Evolutionary conservation across 1,140 invertebrate species (phyloP), one percentile per base, ranked within the genome.

Genomic region (Papilio machaon): DNA sequence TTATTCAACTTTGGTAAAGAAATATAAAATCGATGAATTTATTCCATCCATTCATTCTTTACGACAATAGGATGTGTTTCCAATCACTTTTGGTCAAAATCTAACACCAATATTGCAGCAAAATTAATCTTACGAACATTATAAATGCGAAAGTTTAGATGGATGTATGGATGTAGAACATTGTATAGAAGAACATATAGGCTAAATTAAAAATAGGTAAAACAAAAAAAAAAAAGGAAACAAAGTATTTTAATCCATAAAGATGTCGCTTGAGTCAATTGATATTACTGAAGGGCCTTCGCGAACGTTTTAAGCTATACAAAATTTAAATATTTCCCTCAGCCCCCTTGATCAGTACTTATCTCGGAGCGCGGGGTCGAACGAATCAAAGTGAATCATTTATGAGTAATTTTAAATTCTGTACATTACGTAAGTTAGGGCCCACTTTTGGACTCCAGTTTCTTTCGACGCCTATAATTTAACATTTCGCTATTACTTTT

Each of bases 391-490:
- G 73, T 80, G 79, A 82, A 82, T 80, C 43, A 77, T 82, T 82
- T 82, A 82, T 82, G 78, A 80, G 73, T 19, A 23, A 80, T 80
- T 82, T 82, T 80, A 82, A 82, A 82, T 82, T 80, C 64, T 67
- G 54, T 54, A 79, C 77, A 79, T 79, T 78, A 46, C 35, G 77
- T 47, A 58, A 67, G 23, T 79, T 67, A 11, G 77, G 58, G 38
- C 64, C 73, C 70, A 79, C 80, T 82, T 80, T 82, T 80, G 77
- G 82, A 81, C 58, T 75, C 78, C 52, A 30, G 70, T 54, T 64
- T 74, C 74, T 76, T 76, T 49, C 47, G 74, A 76, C 74, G 49
- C 46, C 74, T 76, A 76, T 52, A 35, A 76, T 76, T 76, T 54
- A 76, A 76, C 74, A 52, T 76, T 76, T 76, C 23, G 46, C 74